Base-by-base conservation (phyloP, 2,797 vertebrate genomes). In the Manis pentadactyla region DNA sequence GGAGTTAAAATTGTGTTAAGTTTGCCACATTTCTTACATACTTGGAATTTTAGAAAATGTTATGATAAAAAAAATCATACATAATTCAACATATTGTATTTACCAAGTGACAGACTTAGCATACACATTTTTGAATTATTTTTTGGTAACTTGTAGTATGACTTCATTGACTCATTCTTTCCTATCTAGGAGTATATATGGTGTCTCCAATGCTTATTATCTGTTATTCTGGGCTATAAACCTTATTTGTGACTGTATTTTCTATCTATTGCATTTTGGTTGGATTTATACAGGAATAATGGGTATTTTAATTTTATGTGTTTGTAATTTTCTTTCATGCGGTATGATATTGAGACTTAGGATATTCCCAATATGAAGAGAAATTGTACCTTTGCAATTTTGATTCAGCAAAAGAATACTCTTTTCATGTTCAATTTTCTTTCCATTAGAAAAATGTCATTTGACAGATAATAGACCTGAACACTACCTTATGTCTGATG, bases 41-140 rank as follows among this genome's bases (percentile, higher is more conserved):
- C 39, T 81, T 77, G 39, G 3, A 13, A 61, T 59, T 96, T 64
- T 87, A 84, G 46, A 83, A 96, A 83, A 51, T 68, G 25, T 87
- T 71, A 82, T 75, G 34, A 69, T 85, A 71, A 63, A 64, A 86
- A 87, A 85, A 46, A 46, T 21, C 11, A 25, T 79, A 63, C n/a
- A 73, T 74, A 91, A 93, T 93, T 93, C 77, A 91, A 57, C n/a
- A 46, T 75, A 69, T 34, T 78, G 74, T 63, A 87, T 88, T 91
- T 90, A 63, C 37, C 19, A 93, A 77, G 18, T 73, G 39, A 89
- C 17, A 90, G 37, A 79, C 17, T 92, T 92, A 88, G 7, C n/a
- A 49, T 79, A n/a, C 90, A 13, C 53, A 92, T 82, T 86, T 90
- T 89, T 89, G 1, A 71, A 89, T 77, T 89, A 46, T 46, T 81